Base-by-base conservation (phyloP, 2,888 invertebrate species). In the Ichneumoninae sp. region DNA sequence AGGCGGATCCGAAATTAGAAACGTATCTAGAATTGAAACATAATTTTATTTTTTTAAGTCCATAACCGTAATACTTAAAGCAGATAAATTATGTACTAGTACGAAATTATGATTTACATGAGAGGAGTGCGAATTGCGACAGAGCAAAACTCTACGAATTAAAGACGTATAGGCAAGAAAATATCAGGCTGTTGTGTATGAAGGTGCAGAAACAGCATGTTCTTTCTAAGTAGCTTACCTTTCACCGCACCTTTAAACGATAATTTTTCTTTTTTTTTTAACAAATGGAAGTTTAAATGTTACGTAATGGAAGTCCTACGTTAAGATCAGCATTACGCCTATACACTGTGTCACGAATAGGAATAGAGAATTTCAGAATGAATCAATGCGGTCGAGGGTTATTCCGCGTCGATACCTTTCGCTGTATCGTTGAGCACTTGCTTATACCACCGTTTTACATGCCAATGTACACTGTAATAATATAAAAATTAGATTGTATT, bases 1-100 rank as follows among this genome's bases (percentile, higher is more conserved):
- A 72, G 96, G 94, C 62, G 96, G 96, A 89, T 96, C 96, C 68
- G 96, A 95, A 85, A 96, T 95, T 90, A 97, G 95, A 94, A 96
- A 97, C 93, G 96, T 96, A 92, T 97, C 97, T 97, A 95, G 54
- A 95, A 95, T 88, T 82, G 86, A 87, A 88, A 85, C 8, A 70
- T 13, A 7, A 54, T 60, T 30, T 13, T 57, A 26, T 26, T 60
- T 30, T 60, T 60, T 19, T 4, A 26, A 33, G 3, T 40, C n/a
- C 16, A 65, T 30, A 19, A 26, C 7, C 16, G 33, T 13, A 40
- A 10, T 57, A 69, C 57, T 3, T 3, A 13, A 22, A 7, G 13
- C 26, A 40, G 22, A 47, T 1, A n/a, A 70, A 62, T 70, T 22
- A 50, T 22, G 22, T 47, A 66, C 50, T 54, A 16, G 26, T 60